These are phyloP conservation scores for Melipona bicolor DNA, from an alignment of 2,888 invertebrate genomes.

Conservation along the genomic window DNA sequence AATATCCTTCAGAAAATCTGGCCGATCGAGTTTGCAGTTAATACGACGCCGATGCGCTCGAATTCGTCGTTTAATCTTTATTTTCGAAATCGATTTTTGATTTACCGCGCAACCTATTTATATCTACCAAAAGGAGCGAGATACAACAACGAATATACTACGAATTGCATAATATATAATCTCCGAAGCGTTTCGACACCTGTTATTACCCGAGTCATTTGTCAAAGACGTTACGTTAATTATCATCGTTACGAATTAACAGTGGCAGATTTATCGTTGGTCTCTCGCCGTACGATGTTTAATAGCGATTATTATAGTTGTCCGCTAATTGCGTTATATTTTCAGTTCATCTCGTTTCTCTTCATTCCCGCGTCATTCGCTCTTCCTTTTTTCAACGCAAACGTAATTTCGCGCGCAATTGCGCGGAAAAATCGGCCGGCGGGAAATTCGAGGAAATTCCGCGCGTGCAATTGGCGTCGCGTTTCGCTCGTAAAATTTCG, in stretches of 20 bases:
- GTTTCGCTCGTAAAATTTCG: conserved; percentile 41
- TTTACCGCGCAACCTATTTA: not conserved
- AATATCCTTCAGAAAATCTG: not conserved
- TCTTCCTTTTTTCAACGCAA: not conserved
- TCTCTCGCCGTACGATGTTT: too few species aligned
- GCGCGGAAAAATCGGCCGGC: not conserved
- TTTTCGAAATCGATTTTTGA: not conserved
- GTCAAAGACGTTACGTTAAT: too few species aligned
- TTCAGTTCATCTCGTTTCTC: too few species aligned
- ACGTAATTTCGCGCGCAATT: not conserved
- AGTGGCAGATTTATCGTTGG: too few species aligned
- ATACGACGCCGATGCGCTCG: not conserved
- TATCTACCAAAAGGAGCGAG: not conserved
- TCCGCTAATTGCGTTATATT: too few species aligned
- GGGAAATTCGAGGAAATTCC: conserved; percentile 27
- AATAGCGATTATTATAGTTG: too few species aligned
- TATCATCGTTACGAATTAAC: too few species aligned
- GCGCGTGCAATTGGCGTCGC: conserved; percentile 18
- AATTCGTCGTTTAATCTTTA: conserved; percentile 3
- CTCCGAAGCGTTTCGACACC: too few species aligned
- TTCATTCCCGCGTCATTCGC: too few species aligned
- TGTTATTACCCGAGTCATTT: too few species aligned
- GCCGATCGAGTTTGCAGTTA: not conserved
- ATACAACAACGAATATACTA: not conserved
- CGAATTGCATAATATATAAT: too few species aligned